phyloP scores from a whole-genome alignment of 2,113 vertebrate species.

The Columbina picui region DNA sequence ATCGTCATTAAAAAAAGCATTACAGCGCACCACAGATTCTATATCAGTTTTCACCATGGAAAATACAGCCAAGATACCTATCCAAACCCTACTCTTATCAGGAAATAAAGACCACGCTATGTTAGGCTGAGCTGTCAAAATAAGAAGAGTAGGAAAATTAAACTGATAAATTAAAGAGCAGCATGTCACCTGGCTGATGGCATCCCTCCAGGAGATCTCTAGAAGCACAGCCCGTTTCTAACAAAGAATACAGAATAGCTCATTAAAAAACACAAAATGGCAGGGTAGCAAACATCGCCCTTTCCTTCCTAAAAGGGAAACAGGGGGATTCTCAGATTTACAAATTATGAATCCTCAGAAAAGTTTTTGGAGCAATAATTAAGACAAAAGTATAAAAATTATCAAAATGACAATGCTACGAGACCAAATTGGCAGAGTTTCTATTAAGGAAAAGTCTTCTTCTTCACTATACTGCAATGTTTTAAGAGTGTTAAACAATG shows the following conservation, averaged over 20 bases:
- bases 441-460: neutral
- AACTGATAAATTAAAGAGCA: conserved; percentile 69
- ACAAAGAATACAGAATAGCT: conserved; percentile 41
- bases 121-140: conserved; percentile 56
- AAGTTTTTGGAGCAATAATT: conserved; percentile 3
- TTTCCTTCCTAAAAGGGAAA: conserved; percentile 1
- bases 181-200: conserved; percentile 59
- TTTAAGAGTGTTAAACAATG: neutral
- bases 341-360: neutral
- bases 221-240: conserved; percentile 17
- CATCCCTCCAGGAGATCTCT: conserved; percentile 59
- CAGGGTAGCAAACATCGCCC: neutral
- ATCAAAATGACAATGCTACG: neutral
- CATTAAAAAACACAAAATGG: conserved; percentile 20
- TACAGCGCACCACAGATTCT: neutral
- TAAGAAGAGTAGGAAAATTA: conserved; percentile 60
- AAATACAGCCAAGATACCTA: neutral
- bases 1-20: neutral
- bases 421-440: neutral
- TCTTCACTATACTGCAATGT: neutral
- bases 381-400: neutral
- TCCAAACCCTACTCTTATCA: conserved; percentile 8
- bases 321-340: neutral
- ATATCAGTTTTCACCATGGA: neutral
- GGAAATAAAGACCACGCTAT: conserved; percentile 28